These are phyloP conservation scores for Philotrypesis tridentata DNA, from an alignment of 1,140 invertebrate species.

Conservation along the genomic window DNA sequence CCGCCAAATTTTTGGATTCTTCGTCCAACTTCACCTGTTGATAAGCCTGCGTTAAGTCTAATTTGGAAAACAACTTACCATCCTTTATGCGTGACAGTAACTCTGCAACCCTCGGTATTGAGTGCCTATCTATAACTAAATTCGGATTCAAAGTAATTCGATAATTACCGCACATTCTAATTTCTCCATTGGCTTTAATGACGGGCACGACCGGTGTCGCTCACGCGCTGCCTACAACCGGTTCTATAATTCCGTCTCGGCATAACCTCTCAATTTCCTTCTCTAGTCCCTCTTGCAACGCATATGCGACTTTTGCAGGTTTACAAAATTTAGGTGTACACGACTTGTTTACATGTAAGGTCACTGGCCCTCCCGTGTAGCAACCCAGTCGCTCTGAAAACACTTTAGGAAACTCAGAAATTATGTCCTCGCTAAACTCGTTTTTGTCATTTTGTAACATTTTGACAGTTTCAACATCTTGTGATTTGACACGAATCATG, in stretches of 20 bases:
- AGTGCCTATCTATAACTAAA: slow-evolving; percentile 1
- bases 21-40: slow-evolving; percentile 39
- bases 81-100: slow-evolving; percentile 30
- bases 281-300: not conserved
- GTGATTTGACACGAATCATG: not conserved
- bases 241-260: not conserved
- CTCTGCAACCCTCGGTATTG: not conserved
- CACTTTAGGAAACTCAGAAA: not conserved
- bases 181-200: not conserved
- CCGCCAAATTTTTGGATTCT: slow-evolving; percentile 25
- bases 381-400: not conserved
- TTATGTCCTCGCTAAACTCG: not conserved
- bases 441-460: no score
- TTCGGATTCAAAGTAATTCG: slow-evolving; percentile 37
- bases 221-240: not conserved
- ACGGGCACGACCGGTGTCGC: slow-evolving; percentile 24
- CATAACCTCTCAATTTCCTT: not conserved
- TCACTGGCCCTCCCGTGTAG: not conserved
- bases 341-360: not conserved
- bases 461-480: no score
- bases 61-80: slow-evolving; percentile 32
- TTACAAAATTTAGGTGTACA: slow-evolving; percentile 9
- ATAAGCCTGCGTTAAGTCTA: slow-evolving; percentile 47
- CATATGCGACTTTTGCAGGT: slow-evolving; percentile 11
- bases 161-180: slow-evolving; percentile 49